Percentiles rank a stretch among this genome's conserved stretches.
Conservation (phyloP, 2,888 invertebrate genomes). For the Biston betularia region DNA sequence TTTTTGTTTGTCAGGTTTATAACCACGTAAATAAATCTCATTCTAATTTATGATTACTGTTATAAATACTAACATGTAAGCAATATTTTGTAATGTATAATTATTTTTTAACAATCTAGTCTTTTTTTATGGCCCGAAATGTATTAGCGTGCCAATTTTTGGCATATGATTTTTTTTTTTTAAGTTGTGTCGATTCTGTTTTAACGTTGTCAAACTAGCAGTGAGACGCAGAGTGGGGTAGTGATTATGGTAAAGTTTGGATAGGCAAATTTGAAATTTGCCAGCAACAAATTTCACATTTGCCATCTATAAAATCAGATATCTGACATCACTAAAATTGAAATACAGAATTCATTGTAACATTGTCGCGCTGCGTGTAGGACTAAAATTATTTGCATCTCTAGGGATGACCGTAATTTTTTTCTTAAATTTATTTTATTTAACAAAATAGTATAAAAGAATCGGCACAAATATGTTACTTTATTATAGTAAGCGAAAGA, state of each 20-base stretch:
- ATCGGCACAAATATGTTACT: conserved; percentile 4
- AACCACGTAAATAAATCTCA: conserved; percentile 48
- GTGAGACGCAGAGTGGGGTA: conserved; percentile 8
- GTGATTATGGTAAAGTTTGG: no score
- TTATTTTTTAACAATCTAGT: conserved; percentile 80
- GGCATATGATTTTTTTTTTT: conserved; percentile 48
- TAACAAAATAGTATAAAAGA: not conserved
- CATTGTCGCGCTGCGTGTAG: no score
- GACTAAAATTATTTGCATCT: no score
- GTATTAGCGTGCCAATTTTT: conserved; percentile 67
- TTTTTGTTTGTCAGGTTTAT: conserved; percentile 1
- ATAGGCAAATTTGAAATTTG: no score
- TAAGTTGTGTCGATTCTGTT: not conserved
- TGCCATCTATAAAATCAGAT: no score
- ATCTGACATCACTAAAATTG: not conserved
- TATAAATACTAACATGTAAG: conserved; percentile 52
- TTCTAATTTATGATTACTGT: conserved; percentile 50
- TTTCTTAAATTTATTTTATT: not conserved
- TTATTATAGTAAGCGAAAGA: conserved; percentile 48
- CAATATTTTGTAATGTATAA: conserved; percentile 55
- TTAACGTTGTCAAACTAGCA: conserved; percentile 4
- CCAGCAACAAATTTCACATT: no score
- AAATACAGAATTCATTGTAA: no score
- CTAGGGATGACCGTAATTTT: no score
- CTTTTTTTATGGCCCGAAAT: conserved; percentile 72